These are phyloP conservation scores for Busseola fusca DNA, from an alignment of 2,888 invertebrate genomes.

Conservation along the genomic window DNA sequence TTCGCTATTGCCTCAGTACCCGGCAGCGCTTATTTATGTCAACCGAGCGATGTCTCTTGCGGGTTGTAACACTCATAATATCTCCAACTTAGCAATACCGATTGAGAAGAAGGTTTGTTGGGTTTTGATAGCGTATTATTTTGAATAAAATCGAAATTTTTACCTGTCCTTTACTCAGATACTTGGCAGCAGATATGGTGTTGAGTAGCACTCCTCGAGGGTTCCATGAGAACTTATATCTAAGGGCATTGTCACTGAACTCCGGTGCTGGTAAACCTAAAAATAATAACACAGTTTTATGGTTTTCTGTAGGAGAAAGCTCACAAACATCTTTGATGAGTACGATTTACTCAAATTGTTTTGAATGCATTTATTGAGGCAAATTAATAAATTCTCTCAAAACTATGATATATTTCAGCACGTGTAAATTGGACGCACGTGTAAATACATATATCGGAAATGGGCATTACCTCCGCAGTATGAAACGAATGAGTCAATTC, in stretches of 20 bases:
- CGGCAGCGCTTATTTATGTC: not conserved
- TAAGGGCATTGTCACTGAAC: constrained; percentile 95
- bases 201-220: constrained; percentile 97
- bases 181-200: constrained; percentile 96
- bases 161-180: constrained; percentile 94
- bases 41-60: not conserved
- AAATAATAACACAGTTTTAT: not conserved
- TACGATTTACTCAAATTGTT: not conserved
- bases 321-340: not conserved
- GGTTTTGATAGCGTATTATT: not conserved
- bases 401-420: not conserved
- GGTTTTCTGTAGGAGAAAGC: not conserved
- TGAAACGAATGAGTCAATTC: constrained; percentile 97
- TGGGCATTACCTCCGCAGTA: constrained; percentile 95
- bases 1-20: not conserved
- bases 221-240: constrained; percentile 99
- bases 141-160: not conserved
- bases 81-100: not conserved
- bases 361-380: not conserved
- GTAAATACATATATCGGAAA: not conserved
- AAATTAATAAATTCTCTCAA: not conserved
- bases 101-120: not conserved
- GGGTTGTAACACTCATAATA: not conserved
- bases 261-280: constrained; percentile 98
- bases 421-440: not conserved